These are phyloP conservation scores for Stegophylla sp. DNA, from an alignment of 2,888 invertebrate species.

Conservation along the genomic window DNA sequence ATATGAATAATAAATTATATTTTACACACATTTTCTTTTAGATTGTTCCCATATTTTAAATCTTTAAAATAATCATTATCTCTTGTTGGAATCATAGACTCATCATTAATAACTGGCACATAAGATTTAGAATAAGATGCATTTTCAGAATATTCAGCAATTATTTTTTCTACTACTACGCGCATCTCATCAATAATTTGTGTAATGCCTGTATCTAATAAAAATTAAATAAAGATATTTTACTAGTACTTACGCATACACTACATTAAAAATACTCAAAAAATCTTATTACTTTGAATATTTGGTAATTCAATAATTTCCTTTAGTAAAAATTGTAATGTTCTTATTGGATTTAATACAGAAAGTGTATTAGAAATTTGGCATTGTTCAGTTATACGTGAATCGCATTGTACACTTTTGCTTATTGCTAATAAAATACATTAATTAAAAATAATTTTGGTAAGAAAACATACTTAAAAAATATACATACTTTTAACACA, in stretches of 20 bases:
- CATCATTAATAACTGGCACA: not conserved
- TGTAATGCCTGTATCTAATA: conserved; percentile 6
- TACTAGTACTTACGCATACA: not conserved
- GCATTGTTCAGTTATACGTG: not conserved
- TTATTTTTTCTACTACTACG: conserved; percentile 38
- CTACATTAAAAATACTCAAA: not conserved
- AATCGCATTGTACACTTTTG: conserved; percentile 35
- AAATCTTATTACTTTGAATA: conserved; percentile 31
- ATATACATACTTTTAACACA: conserved; percentile 18
- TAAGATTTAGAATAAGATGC: not conserved
- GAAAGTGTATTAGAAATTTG: conserved; percentile 30
- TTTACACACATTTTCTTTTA: conserved; percentile 28
- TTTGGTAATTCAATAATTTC: conserved; percentile 38
- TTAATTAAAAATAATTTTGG: not conserved
- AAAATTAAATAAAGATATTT: not conserved
- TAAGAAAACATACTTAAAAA: not conserved
- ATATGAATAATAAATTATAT: too few relatives aligned
- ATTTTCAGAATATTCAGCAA: conserved; percentile 18
- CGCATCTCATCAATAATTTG: conserved; percentile 52
- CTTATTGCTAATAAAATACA: conserved; percentile 7
- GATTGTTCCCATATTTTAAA: conserved; percentile 24
- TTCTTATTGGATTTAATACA: conserved; percentile 50
- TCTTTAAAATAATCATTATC: conserved; percentile 13
- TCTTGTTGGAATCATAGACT: conserved; percentile 44
- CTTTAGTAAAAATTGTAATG: conserved; percentile 53